Conservation (phyloP, 2,797 vertebrate genomes). For the Enoplosus armatus region DNA sequence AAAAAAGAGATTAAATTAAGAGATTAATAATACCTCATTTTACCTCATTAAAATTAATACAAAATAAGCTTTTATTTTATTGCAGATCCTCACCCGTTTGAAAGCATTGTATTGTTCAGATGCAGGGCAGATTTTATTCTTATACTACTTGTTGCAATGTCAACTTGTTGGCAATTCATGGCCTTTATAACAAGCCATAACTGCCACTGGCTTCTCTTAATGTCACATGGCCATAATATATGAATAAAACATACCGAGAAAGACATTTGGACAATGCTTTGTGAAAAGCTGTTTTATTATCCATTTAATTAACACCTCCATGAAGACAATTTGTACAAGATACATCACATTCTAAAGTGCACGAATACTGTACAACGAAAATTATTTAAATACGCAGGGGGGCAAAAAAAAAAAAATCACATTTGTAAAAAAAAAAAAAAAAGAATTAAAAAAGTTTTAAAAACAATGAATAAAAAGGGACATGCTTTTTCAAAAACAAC, state of each 20-base stretch:
- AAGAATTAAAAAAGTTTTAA: conserved; percentile 63
- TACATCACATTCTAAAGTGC: conserved; percentile 91
- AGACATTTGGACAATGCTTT: conserved; percentile 74
- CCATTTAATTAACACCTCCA: conserved; percentile 89
- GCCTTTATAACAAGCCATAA: conserved; percentile 2
- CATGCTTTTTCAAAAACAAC: conserved; percentile 82
- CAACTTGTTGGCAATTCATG: background rate
- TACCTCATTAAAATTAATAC: background rate
- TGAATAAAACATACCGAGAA: conserved; percentile 52
- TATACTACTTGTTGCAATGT: background rate
- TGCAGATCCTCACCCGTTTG: accelerated
- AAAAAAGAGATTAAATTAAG: no score
- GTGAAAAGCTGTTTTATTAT: conserved; percentile 89
- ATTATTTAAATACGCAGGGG: conserved; percentile 88
- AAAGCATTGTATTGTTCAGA: background rate
- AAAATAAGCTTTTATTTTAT: background rate
- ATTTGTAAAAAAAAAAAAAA: conserved; percentile 70
- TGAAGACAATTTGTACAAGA: conserved; percentile 90
- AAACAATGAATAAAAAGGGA: conserved; percentile 71
- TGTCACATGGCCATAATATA: background rate
- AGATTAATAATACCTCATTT: background rate
- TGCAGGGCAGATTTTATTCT: background rate
- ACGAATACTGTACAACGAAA: conserved; percentile 89
- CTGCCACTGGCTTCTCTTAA: background rate
- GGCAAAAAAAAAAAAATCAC: conserved; percentile 65